These are phyloP conservation scores for Montipora cactus DNA, from an alignment of 64 coral and sea anemone species.

Conservation along the genomic window DNA sequence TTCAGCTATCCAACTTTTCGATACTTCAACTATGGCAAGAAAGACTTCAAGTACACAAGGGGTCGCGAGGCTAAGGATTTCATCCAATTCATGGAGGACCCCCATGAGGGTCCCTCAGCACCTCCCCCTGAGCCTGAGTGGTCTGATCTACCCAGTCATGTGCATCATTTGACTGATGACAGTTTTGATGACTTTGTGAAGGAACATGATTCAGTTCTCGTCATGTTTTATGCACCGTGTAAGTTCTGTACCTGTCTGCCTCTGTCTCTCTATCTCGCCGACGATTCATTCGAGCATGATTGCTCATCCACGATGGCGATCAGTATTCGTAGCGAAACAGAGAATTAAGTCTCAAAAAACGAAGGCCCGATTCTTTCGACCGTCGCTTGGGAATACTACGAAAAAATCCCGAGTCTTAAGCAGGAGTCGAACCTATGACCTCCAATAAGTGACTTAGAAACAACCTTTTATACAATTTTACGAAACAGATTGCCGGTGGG, in stretches of 20 bases:
- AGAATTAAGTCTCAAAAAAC: too few species aligned
- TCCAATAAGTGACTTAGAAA: too few species aligned
- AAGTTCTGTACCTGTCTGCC: slow-evolving; percentile 5
- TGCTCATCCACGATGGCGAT: too few species aligned
- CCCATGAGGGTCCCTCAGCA: slow-evolving; percentile 85
- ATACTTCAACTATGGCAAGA: slow-evolving; percentile 98
- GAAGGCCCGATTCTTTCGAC: too few species aligned
- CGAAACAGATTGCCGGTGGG: too few species aligned
- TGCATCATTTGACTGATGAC: slow-evolving; percentile 77
- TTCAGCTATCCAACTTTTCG: slow-evolving; percentile 91
- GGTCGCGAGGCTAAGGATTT: slow-evolving; percentile 94
- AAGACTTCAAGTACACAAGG: slow-evolving; percentile 90
- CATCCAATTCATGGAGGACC: slow-evolving; percentile 96
- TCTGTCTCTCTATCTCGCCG: too few species aligned
- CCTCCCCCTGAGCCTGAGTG: slow-evolving; percentile 83
- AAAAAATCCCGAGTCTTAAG: too few species aligned
- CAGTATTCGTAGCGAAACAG: too few species aligned
- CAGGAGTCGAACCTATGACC: too few species aligned
- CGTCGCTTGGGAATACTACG: too few species aligned
- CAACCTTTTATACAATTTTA: too few species aligned
- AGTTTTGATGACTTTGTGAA: slow-evolving; percentile 80
- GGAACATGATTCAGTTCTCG: slow-evolving; percentile 77
- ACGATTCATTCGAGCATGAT: too few species aligned
- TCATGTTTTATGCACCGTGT: slow-evolving; percentile 98
- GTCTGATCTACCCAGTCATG: slow-evolving; percentile 76